Evolutionary conservation across 2,797 vertebrate species (phyloP), one percentile per base, ranked within the genome.

Genomic region (Acridotheres tristis): DNA sequence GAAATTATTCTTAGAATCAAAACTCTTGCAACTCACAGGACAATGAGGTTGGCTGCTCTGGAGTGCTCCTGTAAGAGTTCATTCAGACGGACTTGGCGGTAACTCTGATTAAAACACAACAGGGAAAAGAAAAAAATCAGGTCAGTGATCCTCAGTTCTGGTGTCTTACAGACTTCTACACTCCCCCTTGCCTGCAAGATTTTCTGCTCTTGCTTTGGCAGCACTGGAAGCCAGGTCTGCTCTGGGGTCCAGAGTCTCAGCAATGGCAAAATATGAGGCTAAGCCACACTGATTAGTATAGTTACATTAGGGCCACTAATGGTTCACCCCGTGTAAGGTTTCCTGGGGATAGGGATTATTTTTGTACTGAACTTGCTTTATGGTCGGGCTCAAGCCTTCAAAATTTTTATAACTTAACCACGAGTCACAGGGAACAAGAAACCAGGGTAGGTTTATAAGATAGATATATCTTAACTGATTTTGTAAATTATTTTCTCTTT

Each of bases 51-150:
- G 67, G 99, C 99, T 29, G 98, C 98, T 90, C 98, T 98, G 0
- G 99, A 99, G 85, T 99, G 97, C 94, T 99, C 98, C 91, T 99
- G 99, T 40, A 99, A 95, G 79, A 99, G 97, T 95, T 99, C 99
- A 10, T 99, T 99, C 88, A 99, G 98, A 68, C 99, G 98, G 40
- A 99, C 98, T 96, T 99, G 99, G 66, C 99, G 99, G 93, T 98
- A 98, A 51, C 98, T 99, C 99, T 99, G 98, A 72, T 88, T 26
- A 20, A 90, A 96, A 51, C 17, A 89, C 62, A 85, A 34, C 5
- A 7, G 42, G 61, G 50, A 36, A 11, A 78, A 67, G 80, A 42
- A 36, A 62, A 54, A n/a, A 34, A 22, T 53, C 45, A 38, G 79
- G 34, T 45, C 58, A 62, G 34, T 9, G 61, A 40, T 50, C 30